Evolutionary conservation across 2,888 invertebrate species (phyloP).

Genomic region (Gibbula magus): DNA sequence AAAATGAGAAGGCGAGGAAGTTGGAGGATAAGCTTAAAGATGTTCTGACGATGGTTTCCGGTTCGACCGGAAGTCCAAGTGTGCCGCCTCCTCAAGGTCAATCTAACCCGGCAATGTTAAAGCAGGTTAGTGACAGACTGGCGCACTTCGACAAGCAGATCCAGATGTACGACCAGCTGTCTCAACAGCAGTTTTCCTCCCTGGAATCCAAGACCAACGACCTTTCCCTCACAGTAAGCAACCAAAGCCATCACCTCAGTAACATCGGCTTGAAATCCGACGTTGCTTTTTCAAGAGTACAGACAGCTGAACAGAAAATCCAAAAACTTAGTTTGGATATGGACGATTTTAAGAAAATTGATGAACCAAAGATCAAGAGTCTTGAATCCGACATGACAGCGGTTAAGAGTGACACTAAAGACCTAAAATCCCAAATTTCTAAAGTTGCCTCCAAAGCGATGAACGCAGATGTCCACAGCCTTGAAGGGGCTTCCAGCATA

Average conservation of each 20-base stretch:
- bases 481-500: too few relatives aligned
- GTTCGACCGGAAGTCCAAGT: not conserved
- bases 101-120: not conserved
- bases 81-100: not conserved
- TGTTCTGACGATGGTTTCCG: not conserved
- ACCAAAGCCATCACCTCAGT: not conserved
- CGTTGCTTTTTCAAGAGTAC: not conserved
- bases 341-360: not conserved
- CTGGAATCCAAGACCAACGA: constrained; percentile 30
- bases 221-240: not conserved
- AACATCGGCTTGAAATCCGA: not conserved
- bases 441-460: not conserved
- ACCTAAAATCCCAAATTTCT: not conserved
- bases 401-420: not conserved
- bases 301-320: not conserved
- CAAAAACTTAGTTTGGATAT: not conserved
- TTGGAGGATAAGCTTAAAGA: not conserved
- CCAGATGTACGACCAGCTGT: constrained; percentile 34
- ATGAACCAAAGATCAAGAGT: not conserved
- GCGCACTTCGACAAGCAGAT: constrained; percentile 35
- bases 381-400: not conserved
- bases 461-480: not conserved
- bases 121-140: constrained; percentile 21
- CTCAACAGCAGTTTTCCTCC: constrained; percentile 33
- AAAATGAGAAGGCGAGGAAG: not conserved